Evolutionary conservation across 2,888 invertebrate species (phyloP), one percentile per base, ranked within the genome.

Genomic region (Dascillus cervinus): DNA sequence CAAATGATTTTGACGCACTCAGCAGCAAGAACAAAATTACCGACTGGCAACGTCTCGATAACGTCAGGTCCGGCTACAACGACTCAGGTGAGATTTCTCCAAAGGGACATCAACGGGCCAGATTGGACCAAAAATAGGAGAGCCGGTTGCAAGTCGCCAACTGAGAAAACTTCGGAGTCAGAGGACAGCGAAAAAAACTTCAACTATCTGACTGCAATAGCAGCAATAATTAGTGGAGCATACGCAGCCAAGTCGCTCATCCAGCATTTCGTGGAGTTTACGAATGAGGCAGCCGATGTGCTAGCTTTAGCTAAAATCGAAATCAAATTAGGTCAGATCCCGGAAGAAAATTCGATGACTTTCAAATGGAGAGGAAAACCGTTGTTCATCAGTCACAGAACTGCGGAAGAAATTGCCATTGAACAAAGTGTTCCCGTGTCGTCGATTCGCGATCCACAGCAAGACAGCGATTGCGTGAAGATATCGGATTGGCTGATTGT

Each of bases 341-440:
- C 97, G 0, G 97, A 96, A 66, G 96, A 95, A 57, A 90, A 91
- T 65, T 89, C 84, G 29, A 82, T 84, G 46, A 91, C 92, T 11
- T 92, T 97, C 70, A 97, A 97, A 68, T 99, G 98, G 98, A 82
- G 96, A 65, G 96, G 97, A 60, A 98, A 97, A 68, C 82, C 82
- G 0, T 63, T 82, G 49, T 82, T 82, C 61, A 78, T 82, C 49
- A 73, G 80, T 42, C 70, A 41, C 60, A 84, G 97, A 55, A 83
- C 88, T 11, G 62, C 73, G 2, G 69, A 69, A 0, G 97, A 98
- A 66, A 91, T 98, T 44, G 66, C 76, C 1, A 70, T 67, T 3
- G 94, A 92, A 65, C 66, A 75, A 44, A 62, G 71, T 0, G 94
- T 95, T 0, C 70, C 86, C 27, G 60, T 94, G 0, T 63, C 77